Conservation (phyloP, 2,888 invertebrate genomes). For the Tineola bisselliella region DNA sequence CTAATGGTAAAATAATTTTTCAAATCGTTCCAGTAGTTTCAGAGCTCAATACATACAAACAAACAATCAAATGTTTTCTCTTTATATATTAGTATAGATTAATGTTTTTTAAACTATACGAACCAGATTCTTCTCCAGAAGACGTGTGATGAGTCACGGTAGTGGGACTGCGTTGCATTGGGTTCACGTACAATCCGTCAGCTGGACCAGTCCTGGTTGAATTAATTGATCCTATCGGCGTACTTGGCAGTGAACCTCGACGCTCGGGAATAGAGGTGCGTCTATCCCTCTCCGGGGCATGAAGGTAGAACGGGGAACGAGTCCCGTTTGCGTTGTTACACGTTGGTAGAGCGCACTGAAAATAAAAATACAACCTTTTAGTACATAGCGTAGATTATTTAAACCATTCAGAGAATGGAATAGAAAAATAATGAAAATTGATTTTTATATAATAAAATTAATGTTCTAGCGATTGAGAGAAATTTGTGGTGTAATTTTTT, state of each 20-base stretch:
- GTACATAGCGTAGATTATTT: too few species aligned
- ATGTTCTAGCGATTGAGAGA: too few species aligned
- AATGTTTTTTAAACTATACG: constrained; percentile 17
- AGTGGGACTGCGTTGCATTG: constrained; percentile 70
- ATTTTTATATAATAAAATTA: too few species aligned
- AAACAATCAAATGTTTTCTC: too few species aligned
- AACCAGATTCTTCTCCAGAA: constrained; percentile 58
- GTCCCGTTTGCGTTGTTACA: constrained; percentile 58
- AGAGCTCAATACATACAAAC: too few species aligned
- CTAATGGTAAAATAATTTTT: too few species aligned
- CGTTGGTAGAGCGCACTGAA: constrained; percentile 65
- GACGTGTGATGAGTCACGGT: constrained; percentile 44
- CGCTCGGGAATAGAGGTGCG: constrained; percentile 39
- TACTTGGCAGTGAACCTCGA: constrained; percentile 47
- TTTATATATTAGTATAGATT: too few species aligned
- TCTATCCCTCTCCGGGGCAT: constrained; percentile 70
- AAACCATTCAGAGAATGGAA: too few species aligned
- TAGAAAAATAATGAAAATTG: too few species aligned
- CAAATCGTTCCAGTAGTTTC: too few species aligned
- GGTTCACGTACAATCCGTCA: constrained; percentile 86
- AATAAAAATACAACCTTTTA: too few species aligned
- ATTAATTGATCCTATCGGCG: constrained; percentile 48
- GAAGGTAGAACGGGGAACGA: constrained; percentile 77
- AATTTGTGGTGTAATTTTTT: too few species aligned
- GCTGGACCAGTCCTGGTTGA: constrained; percentile 65